phyloP scores from a whole-genome alignment of 2,888 invertebrate species.

The Bombylius discolor region DNA sequence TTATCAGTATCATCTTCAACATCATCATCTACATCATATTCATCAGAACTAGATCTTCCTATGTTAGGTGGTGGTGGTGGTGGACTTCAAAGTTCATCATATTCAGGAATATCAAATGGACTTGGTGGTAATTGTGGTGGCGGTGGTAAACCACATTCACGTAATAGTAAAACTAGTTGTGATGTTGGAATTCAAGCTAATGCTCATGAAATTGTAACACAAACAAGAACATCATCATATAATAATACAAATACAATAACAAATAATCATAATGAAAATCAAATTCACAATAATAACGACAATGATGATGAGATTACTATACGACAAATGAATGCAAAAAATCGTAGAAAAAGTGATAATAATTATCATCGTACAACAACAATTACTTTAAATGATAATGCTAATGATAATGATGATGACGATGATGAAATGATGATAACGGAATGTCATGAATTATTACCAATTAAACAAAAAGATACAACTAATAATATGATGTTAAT shows the following conservation, averaged over 20 bases:
- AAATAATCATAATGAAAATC: not conserved
- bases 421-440: constrained; percentile 17
- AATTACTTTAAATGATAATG: not conserved
- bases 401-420: constrained; percentile 12
- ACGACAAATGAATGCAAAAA: constrained; percentile 21
- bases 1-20: constrained; percentile 15
- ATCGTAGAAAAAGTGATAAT: constrained; percentile 21
- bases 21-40: constrained; percentile 27
- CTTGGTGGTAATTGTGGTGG: constrained; percentile 1
- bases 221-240: constrained; percentile 29
- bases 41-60: constrained; percentile 38
- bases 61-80: constrained; percentile 13
- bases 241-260: not conserved
- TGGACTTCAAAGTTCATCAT: constrained; percentile 35
- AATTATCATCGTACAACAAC: not conserved
- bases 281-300: constrained; percentile 15
- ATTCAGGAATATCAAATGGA: constrained; percentile 38
- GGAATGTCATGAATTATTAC: constrained; percentile 26
- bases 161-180: constrained; percentile 42
- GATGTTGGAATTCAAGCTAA: constrained; percentile 47
- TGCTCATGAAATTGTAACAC: constrained; percentile 40
- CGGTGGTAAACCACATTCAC: constrained; percentile 32
- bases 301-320: constrained; percentile 26
- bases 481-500: constrained; percentile 22
- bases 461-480: constrained; percentile 21